Conservation (phyloP, 2,888 invertebrate genomes). For the Cheiracanthium punctorium region DNA sequence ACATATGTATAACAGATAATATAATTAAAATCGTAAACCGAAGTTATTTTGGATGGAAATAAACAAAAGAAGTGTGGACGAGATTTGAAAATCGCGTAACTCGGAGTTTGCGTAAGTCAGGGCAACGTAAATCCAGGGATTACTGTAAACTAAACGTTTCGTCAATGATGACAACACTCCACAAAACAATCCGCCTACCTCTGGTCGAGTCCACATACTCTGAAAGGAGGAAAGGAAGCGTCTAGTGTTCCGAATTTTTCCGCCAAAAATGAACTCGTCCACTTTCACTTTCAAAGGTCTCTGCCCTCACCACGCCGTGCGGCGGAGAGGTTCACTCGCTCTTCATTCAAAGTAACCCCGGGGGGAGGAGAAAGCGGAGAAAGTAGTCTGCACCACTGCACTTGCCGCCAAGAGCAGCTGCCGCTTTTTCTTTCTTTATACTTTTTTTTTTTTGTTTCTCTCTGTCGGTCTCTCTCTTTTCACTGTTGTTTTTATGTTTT, state of each 20-base stretch:
- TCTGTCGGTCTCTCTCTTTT: neutral
- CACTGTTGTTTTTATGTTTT: neutral
- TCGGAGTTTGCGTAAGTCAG: too few relatives aligned
- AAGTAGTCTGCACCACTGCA: neutral
- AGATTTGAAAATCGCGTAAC: too few relatives aligned
- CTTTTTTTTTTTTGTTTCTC: neutral
- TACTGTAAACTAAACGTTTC: neutral
- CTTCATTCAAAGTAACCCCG: too few relatives aligned
- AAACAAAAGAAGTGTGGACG: too few relatives aligned
- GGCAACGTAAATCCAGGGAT: too few relatives aligned
- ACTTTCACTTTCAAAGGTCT: constrained; percentile 38
- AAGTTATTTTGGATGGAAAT: too few relatives aligned
- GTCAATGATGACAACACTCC: too few relatives aligned
- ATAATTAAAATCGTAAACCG: too few relatives aligned
- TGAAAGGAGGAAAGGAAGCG: neutral
- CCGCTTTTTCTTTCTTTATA: neutral
- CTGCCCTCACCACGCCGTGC: neutral
- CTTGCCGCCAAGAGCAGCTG: neutral
- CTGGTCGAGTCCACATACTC: neutral
- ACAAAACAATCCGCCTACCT: too few relatives aligned
- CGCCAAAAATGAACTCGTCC: constrained; percentile 29
- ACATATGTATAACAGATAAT: too few relatives aligned
- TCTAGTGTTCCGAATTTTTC: neutral
- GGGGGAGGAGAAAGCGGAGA: neutral
- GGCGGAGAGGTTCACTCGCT: too few relatives aligned